Conservation (phyloP, 2,797 vertebrate genomes). For the Hoplostethus mediterraneus region DNA sequence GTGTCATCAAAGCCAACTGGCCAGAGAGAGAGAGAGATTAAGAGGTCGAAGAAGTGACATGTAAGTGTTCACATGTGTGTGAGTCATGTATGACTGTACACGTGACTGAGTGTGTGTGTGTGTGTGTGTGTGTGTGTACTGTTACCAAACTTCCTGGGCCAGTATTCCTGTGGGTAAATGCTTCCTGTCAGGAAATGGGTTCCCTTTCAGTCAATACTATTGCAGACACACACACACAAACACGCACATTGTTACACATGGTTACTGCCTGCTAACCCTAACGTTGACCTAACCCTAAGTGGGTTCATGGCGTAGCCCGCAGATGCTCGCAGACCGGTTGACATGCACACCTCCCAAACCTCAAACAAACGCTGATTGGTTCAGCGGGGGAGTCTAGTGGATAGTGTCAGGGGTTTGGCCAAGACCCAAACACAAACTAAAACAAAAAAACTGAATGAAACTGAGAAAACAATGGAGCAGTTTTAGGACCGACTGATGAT, state of each 20-base stretch:
- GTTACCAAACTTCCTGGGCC: neutral
- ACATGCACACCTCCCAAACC: too few species aligned
- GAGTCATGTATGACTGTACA: conserved; percentile 32
- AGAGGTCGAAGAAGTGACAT: neutral
- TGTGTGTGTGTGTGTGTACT: conserved; percentile 24
- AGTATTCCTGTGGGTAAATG: conserved; percentile 10
- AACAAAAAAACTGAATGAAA: too few species aligned
- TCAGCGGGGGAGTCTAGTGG: too few species aligned
- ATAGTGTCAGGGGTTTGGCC: too few species aligned
- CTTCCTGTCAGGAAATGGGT: conserved; percentile 54
- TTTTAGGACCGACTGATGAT: too few species aligned
- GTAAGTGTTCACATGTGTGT: conserved; percentile 12
- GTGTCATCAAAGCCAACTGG: neutral
- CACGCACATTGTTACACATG: neutral
- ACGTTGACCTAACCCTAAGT: too few species aligned
- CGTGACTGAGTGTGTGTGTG: conserved; percentile 16
- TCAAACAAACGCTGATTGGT: too few species aligned
- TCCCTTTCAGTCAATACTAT: neutral
- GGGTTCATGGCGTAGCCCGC: too few species aligned
- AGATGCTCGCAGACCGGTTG: too few species aligned
- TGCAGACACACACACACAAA: neutral
- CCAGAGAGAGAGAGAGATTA: neutral
- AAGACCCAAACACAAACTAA: too few species aligned
- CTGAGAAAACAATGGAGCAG: too few species aligned
- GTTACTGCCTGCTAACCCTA: neutral